Percentiles rank a stretch among this genome's conserved stretches.
Conservation (phyloP, 2,113 vertebrate species). For the Oryzias javanicus region DNA sequence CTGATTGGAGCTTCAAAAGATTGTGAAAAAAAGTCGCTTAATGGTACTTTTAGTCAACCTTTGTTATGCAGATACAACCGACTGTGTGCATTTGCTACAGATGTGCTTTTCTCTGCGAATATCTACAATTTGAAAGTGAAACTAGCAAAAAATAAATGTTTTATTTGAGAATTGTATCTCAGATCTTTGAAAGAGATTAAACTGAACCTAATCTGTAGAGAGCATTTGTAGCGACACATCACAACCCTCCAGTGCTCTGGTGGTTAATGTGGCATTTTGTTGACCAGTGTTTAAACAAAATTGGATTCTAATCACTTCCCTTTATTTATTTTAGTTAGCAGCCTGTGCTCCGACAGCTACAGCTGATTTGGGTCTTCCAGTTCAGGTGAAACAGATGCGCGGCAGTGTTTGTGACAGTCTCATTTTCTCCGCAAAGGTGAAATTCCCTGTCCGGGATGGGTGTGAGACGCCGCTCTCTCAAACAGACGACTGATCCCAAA, state of each 20-base stretch:
- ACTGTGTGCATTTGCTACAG: constrained; percentile 39
- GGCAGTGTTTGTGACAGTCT: constrained; percentile 65
- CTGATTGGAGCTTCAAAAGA: constrained; percentile 32
- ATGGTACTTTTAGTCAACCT: constrained; percentile 17
- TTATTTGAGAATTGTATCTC: constrained; percentile 1
- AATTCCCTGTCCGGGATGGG: constrained; percentile 21
- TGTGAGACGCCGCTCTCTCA: constrained; percentile 67
- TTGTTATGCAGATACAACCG: constrained; percentile 20
- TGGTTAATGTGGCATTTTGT: constrained; percentile 42
- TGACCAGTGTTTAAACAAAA: constrained; percentile 35
- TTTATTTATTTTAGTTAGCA: constrained; percentile 22
- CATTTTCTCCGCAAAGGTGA: constrained; percentile 28
- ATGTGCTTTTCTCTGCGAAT: constrained; percentile 57
- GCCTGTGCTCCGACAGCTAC: constrained; percentile 24
- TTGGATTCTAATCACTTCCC: constrained; percentile 49
- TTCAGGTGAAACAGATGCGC: constrained; percentile 44
- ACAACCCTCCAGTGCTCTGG: constrained; percentile 36
- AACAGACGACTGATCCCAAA: constrained; percentile 93
- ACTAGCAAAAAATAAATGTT: constrained; percentile 29
- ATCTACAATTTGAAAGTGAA: constrained; percentile 20
- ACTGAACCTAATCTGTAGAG: constrained; percentile 6
- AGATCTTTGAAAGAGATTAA: constrained; percentile 20
- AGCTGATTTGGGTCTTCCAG: constrained; percentile 34
- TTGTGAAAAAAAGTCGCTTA: constrained; percentile 22
- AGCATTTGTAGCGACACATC: constrained; percentile 8